Evolutionary conservation across 2,113 vertebrate species (phyloP).

Genomic region (Acanthisitta chloris): DNA sequence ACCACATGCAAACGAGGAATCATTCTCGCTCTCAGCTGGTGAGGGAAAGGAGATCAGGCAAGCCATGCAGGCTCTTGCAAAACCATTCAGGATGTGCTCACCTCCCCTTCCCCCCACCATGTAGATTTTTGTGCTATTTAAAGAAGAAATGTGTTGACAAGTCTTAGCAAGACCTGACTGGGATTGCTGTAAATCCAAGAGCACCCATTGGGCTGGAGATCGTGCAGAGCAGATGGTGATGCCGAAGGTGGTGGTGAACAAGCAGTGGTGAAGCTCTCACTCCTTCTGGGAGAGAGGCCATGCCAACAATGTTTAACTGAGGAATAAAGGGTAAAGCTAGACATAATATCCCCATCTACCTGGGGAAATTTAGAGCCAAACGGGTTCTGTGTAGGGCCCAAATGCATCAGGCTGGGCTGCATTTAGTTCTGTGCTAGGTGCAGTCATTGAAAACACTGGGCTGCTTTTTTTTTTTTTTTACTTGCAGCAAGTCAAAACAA

Average conservation of each 20-base stretch:
- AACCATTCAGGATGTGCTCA: neutral
- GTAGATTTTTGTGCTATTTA: neutral
- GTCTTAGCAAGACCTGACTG: neutral
- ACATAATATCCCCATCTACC: neutral
- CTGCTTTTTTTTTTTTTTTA: neutral
- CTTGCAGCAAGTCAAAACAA: neutral
- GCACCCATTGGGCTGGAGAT: neutral
- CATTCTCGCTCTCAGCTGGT: neutral
- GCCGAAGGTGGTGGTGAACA: neutral
- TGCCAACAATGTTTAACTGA: neutral
- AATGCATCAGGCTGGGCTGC: neutral
- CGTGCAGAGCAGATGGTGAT: neutral
- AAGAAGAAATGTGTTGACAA: conserved; percentile 5
- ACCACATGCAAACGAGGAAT: neutral
- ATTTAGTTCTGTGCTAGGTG: neutral
- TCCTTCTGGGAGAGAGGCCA: neutral
- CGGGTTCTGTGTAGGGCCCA: neutral
- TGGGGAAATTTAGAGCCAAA: neutral
- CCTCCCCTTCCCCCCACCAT: too few species aligned
- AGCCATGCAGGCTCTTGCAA: neutral
- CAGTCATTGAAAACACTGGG: neutral
- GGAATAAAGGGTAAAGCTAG: neutral
- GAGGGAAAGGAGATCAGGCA: neutral
- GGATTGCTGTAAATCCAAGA: neutral
- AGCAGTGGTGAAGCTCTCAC: neutral